Base-by-base conservation (phyloP, 92 coral and sea anemone species). In the Epizoanthus stellaris region DNA sequence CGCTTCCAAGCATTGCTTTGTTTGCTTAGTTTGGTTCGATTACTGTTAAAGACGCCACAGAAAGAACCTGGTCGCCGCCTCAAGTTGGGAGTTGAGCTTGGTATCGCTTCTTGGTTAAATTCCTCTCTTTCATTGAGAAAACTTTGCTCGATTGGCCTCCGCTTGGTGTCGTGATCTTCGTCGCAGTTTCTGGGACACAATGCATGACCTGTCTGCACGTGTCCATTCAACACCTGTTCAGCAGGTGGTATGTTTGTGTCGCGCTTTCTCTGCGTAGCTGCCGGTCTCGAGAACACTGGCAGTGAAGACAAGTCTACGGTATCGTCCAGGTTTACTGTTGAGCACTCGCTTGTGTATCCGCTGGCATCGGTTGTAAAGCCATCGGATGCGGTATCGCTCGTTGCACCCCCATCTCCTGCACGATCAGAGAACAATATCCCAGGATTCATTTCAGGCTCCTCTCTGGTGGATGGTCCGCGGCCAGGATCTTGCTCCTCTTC, bases 341-440 rank as follows among this genome's bases (percentile, higher is more conserved):
- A 79, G 45, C 83, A 79, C 54, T 79, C 83, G 53, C 83, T 79
- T 1, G 25, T 21, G 58, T 79, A 79, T 30, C 72, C 83, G 16
- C 72, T 79, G 25, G 71, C 83, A 20, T 79, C 83, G 61, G 83
- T 79, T 39, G 36, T 19, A 79, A 79, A 79, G 36, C 83, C 83
- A 21, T 79, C 59, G 2, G 56, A 49, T 47, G 38, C 60, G 13
- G 25, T 4, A 59, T 59, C 81, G 42, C 67, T 12, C 11, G 65
- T 5, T 21, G 34, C 61, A 43, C 30, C 72, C 42, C 72, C 49
- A 19, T 21, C 20, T 25, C 20, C 20, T 42, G 45, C 11, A 4
- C 23, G n/a, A 62, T 14, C 61, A 6, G 23, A 2, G 23, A 40
- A 42, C 54, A 12, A 1, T 5, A 19, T 52, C 56, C 14, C 60